Evolutionary conservation across 2,888 invertebrate species (phyloP).

Genomic region (Pristionchus entomophagus): DNA sequence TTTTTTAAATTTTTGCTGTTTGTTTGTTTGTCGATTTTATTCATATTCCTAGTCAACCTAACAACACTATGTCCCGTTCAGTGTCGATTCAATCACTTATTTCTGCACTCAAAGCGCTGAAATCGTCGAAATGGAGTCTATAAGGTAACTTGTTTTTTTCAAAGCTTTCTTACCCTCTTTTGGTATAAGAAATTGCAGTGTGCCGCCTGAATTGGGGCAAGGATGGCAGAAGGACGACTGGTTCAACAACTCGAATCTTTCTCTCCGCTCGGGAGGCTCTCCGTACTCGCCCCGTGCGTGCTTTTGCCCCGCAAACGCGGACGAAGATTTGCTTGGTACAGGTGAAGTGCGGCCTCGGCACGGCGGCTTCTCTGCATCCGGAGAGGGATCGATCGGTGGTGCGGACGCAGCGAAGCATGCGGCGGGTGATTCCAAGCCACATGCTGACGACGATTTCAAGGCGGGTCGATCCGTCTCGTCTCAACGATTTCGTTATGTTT

Average conservation of each 20-base stretch:
- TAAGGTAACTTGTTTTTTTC: neutral
- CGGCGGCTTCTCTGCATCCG: neutral
- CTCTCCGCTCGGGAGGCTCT: neutral
- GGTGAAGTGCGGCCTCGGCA: neutral
- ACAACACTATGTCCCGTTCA: no score
- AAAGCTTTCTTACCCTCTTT: no score
- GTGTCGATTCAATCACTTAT: neutral
- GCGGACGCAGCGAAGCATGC: neutral
- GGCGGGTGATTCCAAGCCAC: neutral
- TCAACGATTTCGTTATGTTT: no score
- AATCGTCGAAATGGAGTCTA: conserved; percentile 9
- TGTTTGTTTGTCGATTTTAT: neutral
- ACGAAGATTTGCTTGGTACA: neutral
- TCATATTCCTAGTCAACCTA: no score
- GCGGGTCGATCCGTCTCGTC: neutral
- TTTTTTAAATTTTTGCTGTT: neutral
- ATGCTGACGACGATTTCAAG: neutral
- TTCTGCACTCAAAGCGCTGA: neutral
- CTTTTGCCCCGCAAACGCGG: neutral
- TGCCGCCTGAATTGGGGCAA: conserved; percentile 16
- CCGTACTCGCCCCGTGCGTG: conserved; percentile 18
- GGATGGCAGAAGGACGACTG: conserved; percentile 18
- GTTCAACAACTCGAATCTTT: neutral
- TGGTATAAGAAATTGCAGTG: neutral
- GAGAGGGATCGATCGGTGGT: neutral